Conservation (phyloP, 1,140 invertebrate species). For the Steinernema feltiae region DNA sequence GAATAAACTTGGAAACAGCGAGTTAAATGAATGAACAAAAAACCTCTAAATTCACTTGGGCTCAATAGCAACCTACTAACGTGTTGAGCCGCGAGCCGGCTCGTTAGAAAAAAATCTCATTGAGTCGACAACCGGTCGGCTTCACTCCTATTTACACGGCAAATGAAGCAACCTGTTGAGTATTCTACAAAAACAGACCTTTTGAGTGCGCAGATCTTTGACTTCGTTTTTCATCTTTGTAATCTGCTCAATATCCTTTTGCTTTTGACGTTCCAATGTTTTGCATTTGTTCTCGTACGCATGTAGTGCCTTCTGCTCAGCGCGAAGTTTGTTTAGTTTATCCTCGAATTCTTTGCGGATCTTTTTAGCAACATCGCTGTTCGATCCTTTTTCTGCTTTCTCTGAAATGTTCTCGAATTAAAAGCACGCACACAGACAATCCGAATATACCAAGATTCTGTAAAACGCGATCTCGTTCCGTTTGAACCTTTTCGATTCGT, state of each 20-base stretch:
- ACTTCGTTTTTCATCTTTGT: slow-evolving; percentile 40
- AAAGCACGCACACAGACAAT: background rate
- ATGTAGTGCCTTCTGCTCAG: slow-evolving; percentile 79
- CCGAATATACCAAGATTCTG: slow-evolving; percentile 31
- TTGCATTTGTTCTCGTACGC: slow-evolving; percentile 81
- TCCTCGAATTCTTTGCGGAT: slow-evolving; percentile 83
- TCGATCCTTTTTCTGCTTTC: slow-evolving; percentile 27
- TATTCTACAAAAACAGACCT: slow-evolving; percentile 34
- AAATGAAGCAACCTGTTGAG: no score
- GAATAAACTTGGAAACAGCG: no score
- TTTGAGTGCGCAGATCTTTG: slow-evolving; percentile 41
- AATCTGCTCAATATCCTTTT: slow-evolving; percentile 38
- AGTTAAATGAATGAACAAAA: no score
- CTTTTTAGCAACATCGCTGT: slow-evolving; percentile 63
- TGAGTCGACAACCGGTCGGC: background rate
- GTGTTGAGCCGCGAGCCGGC: no score
- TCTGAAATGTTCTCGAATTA: background rate
- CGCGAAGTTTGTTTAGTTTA: slow-evolving; percentile 74
- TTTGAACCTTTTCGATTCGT: slow-evolving; percentile 79
- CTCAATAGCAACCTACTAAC: no score
- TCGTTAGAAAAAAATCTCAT: no score
- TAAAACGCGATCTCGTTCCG: slow-evolving; percentile 77
- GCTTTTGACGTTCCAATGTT: slow-evolving; percentile 65
- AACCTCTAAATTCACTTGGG: no score
- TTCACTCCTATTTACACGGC: background rate